Conservation (phyloP, 2,888 invertebrate genomes). For the Caenorhabditis zanzibari region DNA sequence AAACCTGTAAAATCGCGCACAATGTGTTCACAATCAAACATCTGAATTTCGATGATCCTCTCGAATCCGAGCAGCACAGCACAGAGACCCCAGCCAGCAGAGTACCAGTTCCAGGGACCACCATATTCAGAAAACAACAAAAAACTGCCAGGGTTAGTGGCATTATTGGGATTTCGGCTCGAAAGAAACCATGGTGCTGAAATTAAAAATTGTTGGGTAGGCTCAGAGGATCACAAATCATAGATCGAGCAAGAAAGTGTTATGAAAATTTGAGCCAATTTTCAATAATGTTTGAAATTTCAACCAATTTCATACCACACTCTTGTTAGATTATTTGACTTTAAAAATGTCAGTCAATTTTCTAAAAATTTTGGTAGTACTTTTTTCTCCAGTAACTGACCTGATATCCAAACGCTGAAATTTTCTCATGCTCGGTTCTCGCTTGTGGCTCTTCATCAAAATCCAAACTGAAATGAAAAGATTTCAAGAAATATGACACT, state of each 20-base stretch:
- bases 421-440: conserved; percentile 67
- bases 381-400: conserved; percentile 3
- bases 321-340: not conserved
- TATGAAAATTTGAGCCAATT: not conserved
- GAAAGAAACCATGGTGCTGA: conserved; percentile 85
- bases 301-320: not conserved
- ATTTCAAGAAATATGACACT: too few species aligned
- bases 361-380: not conserved
- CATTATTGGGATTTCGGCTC: conserved; percentile 85
- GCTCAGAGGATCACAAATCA: not conserved
- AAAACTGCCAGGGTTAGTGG: conserved; percentile 84
- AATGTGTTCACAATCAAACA: conserved; percentile 84
- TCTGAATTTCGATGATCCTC: conserved; percentile 76
- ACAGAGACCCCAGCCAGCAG: conserved; percentile 72
- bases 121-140: conserved; percentile 83
- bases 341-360: not conserved
- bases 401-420: conserved; percentile 51
- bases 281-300: not conserved
- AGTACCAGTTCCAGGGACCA: conserved; percentile 82
- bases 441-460: conserved; percentile 77
- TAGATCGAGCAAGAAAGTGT: too few species aligned
- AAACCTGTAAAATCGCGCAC: conserved; percentile 82
- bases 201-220: not conserved
- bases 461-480: conserved; percentile 56
- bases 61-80: conserved; percentile 66